Percentiles rank a stretch among this genome's conserved stretches.
Conservation (phyloP, 2,113 vertebrate species). For the Cottus gobio region DNA sequence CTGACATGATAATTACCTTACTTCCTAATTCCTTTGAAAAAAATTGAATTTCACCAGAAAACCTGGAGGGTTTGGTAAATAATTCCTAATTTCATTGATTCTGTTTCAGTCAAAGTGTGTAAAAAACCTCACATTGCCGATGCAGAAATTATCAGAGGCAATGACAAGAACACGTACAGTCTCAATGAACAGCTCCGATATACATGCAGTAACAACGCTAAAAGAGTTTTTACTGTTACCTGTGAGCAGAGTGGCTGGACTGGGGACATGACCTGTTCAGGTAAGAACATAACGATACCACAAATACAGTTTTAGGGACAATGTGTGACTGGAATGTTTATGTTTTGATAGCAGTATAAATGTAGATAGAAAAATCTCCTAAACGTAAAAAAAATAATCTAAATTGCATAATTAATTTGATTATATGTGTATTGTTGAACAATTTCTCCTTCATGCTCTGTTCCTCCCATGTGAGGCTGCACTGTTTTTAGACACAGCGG, state of each 20-base stretch:
- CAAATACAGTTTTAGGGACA: neutral
- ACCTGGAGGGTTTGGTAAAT: neutral
- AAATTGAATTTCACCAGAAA: neutral
- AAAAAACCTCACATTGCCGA: neutral
- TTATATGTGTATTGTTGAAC: neutral
- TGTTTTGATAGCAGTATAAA: neutral
- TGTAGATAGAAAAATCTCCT: neutral
- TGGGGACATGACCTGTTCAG: neutral
- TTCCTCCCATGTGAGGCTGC: neutral
- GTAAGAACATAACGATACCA: conserved; percentile 22
- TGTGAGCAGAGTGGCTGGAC: conserved; percentile 10
- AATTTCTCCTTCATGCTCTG: neutral
- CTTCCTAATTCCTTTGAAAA: neutral
- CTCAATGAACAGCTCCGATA: rapidly evolving
- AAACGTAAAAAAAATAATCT: neutral
- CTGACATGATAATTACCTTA: neutral
- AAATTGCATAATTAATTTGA: neutral
- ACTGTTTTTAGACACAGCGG: neutral
- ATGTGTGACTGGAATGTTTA: neutral
- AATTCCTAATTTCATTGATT: neutral
- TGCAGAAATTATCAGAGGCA: rapidly evolving
- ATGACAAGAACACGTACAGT: rapidly evolving
- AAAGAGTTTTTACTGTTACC: neutral
- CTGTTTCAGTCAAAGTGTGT: neutral
- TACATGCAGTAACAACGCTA: rapidly evolving